A percentile compares a stretch with the other conserved stretches of the same genome.
These are phyloP conservation scores for Oryctolagus cuniculus DNA, from an alignment of 2,113 vertebrate genomes.

Conservation along the genomic window mOryCun1.1 NC_091442.1:113270501-113271000, in stretches of 20 bases:
- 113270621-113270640: not conserved
- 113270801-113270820: not conserved
- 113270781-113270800: not conserved
- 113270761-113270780: not conserved
- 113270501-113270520: not conserved
- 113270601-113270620: not conserved
- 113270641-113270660: conserved; percentile 42
- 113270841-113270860: not conserved
- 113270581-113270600: not conserved
- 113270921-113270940: conserved; percentile 13
- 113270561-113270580: conserved; percentile 10
- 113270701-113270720: not conserved
- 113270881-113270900: not conserved
- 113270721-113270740: not conserved
- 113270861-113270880: not conserved
- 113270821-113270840: not conserved
- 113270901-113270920: not conserved
- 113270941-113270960: conserved; percentile 22
- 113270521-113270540: not conserved
- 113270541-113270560: not conserved
- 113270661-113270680: not conserved
- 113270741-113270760: not conserved
- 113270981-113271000: conserved; percentile 40
- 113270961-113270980: conserved; percentile 30
- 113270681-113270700: conserved; percentile 3